Percentiles rank a stretch among this genome's conserved stretches.
Conservation (phyloP, 2,888 invertebrate genomes). For the Autographa pulchrina region DNA sequence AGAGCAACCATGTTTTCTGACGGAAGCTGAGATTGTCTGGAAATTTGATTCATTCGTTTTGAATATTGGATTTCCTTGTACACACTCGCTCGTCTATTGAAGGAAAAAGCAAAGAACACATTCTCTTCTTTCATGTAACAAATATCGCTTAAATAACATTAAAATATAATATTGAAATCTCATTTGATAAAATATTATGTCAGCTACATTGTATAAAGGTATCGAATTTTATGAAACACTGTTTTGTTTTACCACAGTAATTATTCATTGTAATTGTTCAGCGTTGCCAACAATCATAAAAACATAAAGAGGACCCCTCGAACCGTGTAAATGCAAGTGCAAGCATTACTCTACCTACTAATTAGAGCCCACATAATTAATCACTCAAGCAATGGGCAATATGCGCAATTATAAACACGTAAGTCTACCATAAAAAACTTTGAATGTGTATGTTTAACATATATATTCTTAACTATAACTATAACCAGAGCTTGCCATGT, state of each 20-base stretch:
- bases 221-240: background rate
- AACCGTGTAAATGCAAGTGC: background rate
- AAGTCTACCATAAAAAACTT: background rate
- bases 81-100: background rate
- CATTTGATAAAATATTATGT: background rate
- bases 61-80: background rate
- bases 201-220: too few species aligned
- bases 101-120: background rate
- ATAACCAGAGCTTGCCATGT: background rate
- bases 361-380: conserved; percentile 1
- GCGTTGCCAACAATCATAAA: background rate
- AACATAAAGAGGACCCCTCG: background rate
- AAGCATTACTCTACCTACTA: background rate
- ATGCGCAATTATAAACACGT: conserved; percentile 3
- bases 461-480: too few species aligned
- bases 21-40: background rate
- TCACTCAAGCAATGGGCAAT: background rate
- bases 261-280: background rate
- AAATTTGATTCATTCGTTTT: background rate
- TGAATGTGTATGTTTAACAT: background rate
- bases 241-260: too few species aligned
- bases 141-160: too few species aligned
- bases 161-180: background rate
- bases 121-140: background rate
- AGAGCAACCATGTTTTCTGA: background rate